Base-by-base conservation (phyloP, 2,113 vertebrate species). In the Sterna hirundo region DNA sequence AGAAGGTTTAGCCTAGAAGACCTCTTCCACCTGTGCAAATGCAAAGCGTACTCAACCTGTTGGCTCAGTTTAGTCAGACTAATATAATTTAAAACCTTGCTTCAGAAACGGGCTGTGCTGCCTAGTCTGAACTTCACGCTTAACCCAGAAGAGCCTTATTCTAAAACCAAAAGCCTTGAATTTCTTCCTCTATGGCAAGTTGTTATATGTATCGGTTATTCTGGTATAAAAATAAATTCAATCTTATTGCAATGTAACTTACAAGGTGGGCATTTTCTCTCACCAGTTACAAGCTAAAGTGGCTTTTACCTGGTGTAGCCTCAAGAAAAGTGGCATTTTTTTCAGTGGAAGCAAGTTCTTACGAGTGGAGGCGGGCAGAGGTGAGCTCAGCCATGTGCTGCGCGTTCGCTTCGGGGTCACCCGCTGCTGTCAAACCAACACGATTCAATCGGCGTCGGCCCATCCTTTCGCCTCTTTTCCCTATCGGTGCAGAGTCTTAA, bases 391-490 rank as follows among this genome's bases (percentile, higher is more conserved):
- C 62, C 14, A 0, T 8, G 0, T 9, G 20, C 40, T 19, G 44
- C 1, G 2, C 1, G 2, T 26, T 44, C 2, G 17, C 83, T 40
- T 26, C 2, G 2, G 69, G 46, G 30, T 6, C 54, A 25, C 4
- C 34, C 15, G 1, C 30, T 69, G 55, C 49, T 34, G 47, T 49
- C 14, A 64, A 77, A 15, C 18, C 44, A 22, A 2, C 4, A 6
- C 10, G 77, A n/a, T 60, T 40, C 6, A 19, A 4, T n/a, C 9
- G 3, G 14, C 18, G 20, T 3, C 4, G 4, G 13, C 21, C 18
- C 1, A 0, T 60, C 83, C 76, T 86, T 68, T 23, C 5, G 1
- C 42, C 23, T 30, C 69, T 32, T 40, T 30, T 36, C 20, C 44
- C 52, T 22, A 0, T n/a, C 34, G 16, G 16, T 47, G 44, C 38